Conservation (phyloP, 2,113 vertebrate genomes). For the Paratilapia polleni region DNA sequence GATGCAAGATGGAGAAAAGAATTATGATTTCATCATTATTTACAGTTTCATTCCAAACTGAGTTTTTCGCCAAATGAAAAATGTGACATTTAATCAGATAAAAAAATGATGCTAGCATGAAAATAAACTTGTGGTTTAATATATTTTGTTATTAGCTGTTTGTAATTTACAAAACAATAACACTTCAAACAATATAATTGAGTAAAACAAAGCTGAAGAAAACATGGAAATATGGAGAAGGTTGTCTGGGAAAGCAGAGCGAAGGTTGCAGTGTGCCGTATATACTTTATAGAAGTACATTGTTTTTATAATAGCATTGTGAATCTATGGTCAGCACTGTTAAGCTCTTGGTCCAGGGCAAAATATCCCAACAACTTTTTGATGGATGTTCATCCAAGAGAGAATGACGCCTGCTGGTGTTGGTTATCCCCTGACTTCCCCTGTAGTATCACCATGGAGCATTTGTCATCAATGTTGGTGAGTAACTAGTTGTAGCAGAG, state of each 20-base stretch:
- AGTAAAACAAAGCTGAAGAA: background rate
- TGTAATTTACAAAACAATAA: slow-evolving; percentile 40
- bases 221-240: background rate
- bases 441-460: background rate
- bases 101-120: background rate
- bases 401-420: background rate
- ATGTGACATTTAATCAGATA: slow-evolving; percentile 59
- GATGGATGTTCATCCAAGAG: too few species aligned
- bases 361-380: too few species aligned
- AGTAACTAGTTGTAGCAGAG: background rate
- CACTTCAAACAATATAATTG: slow-evolving; percentile 16
- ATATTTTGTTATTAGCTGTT: slow-evolving; percentile 17
- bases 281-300: background rate
- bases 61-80: slow-evolving; percentile 44
- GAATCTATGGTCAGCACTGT: background rate
- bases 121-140: slow-evolving; percentile 23
- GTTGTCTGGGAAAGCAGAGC: background rate
- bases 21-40: slow-evolving; percentile 70
- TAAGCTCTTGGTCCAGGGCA: background rate
- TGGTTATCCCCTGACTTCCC: background rate
- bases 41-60: slow-evolving; percentile 47
- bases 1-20: slow-evolving; percentile 75
- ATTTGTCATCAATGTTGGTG: background rate
- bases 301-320: background rate
- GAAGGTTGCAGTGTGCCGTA: background rate